A percentile compares a stretch with the other conserved stretches of the same genome.
phyloP scores from a whole-genome alignment of 35 echinoderm and acorn worm species.

The Eucidaris tribuloides region DNA sequence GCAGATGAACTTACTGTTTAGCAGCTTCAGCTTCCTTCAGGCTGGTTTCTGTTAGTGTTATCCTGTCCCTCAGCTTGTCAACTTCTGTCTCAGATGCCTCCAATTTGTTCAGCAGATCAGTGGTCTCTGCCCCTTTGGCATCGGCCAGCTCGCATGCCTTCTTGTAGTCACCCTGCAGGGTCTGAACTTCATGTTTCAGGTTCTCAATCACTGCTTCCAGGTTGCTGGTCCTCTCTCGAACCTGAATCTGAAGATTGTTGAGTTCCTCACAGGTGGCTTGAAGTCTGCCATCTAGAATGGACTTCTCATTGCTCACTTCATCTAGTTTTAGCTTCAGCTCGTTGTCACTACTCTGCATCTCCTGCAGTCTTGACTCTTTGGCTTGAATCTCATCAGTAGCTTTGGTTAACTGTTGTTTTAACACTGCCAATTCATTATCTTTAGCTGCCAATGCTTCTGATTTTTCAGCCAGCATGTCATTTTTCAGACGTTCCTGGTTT shows the following conservation, averaged over 20 bases:
- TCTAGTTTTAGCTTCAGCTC: conserved; percentile 53
- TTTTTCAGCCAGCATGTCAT: conserved; percentile 12
- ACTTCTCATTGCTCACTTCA: conserved; percentile 43
- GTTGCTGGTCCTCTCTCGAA: conserved; percentile 33
- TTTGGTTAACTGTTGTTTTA: neutral
- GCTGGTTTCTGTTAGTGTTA: conserved; percentile 47
- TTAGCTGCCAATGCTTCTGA: conserved; percentile 15
- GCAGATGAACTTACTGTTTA: conserved; percentile 79
- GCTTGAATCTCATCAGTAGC: neutral
- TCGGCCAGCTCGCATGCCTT: conserved; percentile 80
- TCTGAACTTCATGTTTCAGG: conserved; percentile 50
- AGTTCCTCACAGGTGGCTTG: conserved; percentile 37
- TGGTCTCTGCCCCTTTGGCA: conserved; percentile 43
- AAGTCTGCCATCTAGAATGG: conserved; percentile 20
- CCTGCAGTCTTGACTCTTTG: neutral
- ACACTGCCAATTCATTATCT: neutral
- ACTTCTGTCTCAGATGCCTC: conserved; percentile 59
- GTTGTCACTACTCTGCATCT: neutral
- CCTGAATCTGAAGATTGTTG: conserved; percentile 21
- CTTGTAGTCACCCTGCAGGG: conserved; percentile 61
- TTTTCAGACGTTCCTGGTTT: neutral
- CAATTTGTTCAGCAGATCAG: conserved; percentile 64
- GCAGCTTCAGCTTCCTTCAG: conserved; percentile 33
- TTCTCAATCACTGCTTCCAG: conserved; percentile 40
- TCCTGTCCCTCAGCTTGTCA: conserved; percentile 54